phyloP scores from a whole-genome alignment of 2,888 invertebrate genomes.

The Limnephilus auricula region DNA sequence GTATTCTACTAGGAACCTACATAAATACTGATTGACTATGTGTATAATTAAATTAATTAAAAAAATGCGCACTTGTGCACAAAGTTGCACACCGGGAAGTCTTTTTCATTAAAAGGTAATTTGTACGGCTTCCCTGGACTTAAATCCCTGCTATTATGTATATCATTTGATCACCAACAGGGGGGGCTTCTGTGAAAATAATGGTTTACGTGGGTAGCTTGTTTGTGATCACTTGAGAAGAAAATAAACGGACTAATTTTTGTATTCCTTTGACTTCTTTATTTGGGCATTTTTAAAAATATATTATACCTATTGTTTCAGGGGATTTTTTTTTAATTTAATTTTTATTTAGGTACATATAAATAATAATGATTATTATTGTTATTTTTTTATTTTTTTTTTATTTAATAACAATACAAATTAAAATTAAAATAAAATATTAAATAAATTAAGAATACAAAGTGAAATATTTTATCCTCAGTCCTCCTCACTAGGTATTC shows the following conservation, averaged over 20 bases:
- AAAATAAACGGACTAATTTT: not conserved
- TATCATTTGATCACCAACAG: constrained; percentile 16
- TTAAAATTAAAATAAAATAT: too few species aligned
- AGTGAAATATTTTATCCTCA: too few species aligned
- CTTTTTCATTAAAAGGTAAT: not conserved
- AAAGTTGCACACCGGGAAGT: not conserved
- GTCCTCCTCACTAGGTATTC: too few species aligned
- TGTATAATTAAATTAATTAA: not conserved
- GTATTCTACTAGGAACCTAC: not conserved
- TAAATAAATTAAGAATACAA: too few species aligned
- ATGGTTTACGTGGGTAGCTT: constrained; percentile 6
- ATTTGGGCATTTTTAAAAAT: not conserved
- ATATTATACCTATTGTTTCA: too few species aligned
- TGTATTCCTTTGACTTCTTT: not conserved
- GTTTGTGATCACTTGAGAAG: not conserved
- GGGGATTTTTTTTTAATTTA: too few species aligned
- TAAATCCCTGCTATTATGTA: not conserved
- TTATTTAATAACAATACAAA: too few species aligned
- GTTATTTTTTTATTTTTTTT: too few species aligned
- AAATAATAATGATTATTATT: too few species aligned
- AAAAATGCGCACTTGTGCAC: not conserved
- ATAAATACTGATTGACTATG: not conserved
- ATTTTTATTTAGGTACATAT: not conserved
- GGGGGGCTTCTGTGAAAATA: constrained; percentile 45
- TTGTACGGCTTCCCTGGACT: not conserved